A percentile compares a stretch with the other conserved stretches of the same genome.
These are phyloP conservation scores for Drosophila azteca DNA, from an alignment of 1,140 invertebrate species.

Conservation along the genomic window DNA sequence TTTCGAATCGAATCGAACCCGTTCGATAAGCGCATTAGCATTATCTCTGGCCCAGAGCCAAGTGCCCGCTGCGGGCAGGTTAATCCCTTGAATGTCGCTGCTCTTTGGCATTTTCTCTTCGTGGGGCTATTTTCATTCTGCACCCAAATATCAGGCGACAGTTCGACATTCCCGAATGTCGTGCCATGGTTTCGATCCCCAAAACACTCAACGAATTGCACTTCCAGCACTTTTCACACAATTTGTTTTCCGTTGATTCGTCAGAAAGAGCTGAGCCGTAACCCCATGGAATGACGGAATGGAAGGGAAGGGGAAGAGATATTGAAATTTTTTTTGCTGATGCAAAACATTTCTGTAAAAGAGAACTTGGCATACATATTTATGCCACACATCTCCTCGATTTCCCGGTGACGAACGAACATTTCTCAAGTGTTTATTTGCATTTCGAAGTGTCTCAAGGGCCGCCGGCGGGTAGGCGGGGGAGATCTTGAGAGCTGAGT, in stretches of 20 bases:
- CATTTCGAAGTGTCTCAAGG: conserved; percentile 25
- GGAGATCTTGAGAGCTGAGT: neutral
- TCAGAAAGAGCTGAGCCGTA: conserved; percentile 1
- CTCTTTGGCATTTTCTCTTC: conserved; percentile 58
- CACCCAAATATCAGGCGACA: conserved; percentile 25
- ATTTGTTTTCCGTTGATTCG: conserved; percentile 15
- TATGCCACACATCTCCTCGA: conserved; percentile 12
- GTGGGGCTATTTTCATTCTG: conserved; percentile 43
- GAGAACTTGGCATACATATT: conserved; percentile 39
- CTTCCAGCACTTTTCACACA: conserved; percentile 10
- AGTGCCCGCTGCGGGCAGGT: conserved; percentile 13
- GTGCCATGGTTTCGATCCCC: too few relatives aligned
- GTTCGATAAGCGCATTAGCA: conserved; percentile 16
- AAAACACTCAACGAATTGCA: conserved; percentile 12
- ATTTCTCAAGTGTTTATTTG: conserved; percentile 66
- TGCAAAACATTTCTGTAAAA: conserved; percentile 16
- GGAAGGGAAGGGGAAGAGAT: neutral
- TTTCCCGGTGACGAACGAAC: conserved; percentile 1
- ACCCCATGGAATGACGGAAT: too few relatives aligned
- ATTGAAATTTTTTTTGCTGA: conserved; percentile 26
- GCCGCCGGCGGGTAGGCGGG: neutral
- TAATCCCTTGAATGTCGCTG: conserved; percentile 49
- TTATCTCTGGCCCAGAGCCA: conserved; percentile 22
- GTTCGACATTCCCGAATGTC: conserved; percentile 38
- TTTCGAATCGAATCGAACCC: neutral